A percentile compares a stretch with the other conserved stretches of the same genome.
phyloP scores from a whole-genome alignment of 2,797 vertebrate species.

The Alfaro cultratus region DNA sequence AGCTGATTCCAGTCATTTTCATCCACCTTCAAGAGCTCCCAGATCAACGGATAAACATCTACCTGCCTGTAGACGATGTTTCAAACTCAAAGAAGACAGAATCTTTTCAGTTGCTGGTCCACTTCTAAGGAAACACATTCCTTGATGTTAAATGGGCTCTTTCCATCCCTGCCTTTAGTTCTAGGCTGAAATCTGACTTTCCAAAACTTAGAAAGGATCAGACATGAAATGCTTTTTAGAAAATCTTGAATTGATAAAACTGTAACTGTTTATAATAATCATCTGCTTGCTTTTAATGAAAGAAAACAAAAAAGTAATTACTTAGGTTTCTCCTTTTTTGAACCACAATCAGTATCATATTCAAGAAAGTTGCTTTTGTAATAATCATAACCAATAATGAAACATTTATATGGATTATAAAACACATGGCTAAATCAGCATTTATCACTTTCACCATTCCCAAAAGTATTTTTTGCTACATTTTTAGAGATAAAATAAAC shows the following conservation, averaged over 20 bases:
- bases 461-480: background rate
- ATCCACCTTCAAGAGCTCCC: background rate
- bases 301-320: background rate
- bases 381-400: background rate
- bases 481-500: background rate
- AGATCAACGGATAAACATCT: background rate
- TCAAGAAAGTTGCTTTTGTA: background rate
- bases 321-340: background rate
- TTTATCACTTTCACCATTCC: background rate
- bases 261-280: background rate
- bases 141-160: background rate
- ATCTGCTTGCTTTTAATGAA: background rate
- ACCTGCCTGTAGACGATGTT: background rate
- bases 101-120: background rate
- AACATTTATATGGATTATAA: background rate
- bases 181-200: background rate
- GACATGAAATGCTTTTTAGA: background rate
- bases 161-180: background rate
- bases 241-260: background rate
- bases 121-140: background rate
- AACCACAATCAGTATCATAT: background rate
- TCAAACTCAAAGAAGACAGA: background rate
- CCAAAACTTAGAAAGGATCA: background rate
- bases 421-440: background rate
- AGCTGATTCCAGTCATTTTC: background rate